Conservation (phyloP, 2,888 invertebrate genomes). For the Eupithecia centaureata region DNA sequence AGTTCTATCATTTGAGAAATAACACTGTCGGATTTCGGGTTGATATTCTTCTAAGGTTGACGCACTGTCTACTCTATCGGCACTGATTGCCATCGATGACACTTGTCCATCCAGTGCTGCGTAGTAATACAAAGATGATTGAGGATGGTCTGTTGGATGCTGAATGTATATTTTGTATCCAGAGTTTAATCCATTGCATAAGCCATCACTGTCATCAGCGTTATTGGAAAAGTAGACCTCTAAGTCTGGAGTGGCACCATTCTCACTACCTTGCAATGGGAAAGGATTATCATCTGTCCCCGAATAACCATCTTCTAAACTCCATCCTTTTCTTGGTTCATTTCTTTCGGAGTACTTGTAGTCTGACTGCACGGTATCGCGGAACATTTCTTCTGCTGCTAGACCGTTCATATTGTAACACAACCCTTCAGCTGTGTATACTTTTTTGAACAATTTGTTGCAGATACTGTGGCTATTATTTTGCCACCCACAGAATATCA, state of each 20-base stretch:
- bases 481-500: conserved; percentile 7
- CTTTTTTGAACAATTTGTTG: conserved; percentile 5
- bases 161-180: conserved; percentile 58
- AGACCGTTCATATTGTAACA: conserved; percentile 7
- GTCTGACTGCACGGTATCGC: conserved; percentile 39
- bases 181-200: conserved; percentile 30
- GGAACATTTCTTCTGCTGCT: conserved; percentile 3
- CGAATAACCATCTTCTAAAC: conserved; percentile 47
- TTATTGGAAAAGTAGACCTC: conserved; percentile 42
- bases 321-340: conserved; percentile 46
- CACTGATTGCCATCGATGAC: conserved; percentile 56
- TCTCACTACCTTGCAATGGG: conserved; percentile 56
- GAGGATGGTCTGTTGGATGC: conserved; percentile 61
- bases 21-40: conserved; percentile 57
- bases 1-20: conserved; percentile 47
- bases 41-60: conserved; percentile 48
- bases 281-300: conserved; percentile 38
- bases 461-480: conserved; percentile 1
- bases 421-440: conserved; percentile 15
- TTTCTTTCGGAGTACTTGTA: conserved; percentile 47
- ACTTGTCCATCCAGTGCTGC: conserved; percentile 49
- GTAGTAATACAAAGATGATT: conserved; percentile 32
- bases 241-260: conserved; percentile 49
- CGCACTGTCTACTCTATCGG: conserved; percentile 15
- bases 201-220: conserved; percentile 39